Percentiles rank a stretch among this genome's conserved stretches.
Conservation (phyloP, 2,888 invertebrate genomes). For the Eudasyphora cyanicolor region DNA sequence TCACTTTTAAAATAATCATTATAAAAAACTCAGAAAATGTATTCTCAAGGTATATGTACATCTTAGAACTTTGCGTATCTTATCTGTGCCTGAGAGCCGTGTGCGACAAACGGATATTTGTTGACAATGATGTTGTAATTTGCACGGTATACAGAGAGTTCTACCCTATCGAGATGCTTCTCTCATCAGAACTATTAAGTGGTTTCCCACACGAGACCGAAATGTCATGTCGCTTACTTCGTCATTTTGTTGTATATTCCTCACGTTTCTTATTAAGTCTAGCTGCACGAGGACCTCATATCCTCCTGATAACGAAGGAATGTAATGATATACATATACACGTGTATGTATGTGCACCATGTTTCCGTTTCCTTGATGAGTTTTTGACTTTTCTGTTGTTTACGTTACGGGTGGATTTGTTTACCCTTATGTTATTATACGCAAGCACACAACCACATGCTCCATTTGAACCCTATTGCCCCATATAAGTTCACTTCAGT, state of each 20-base stretch:
- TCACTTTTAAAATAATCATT: too few relatives aligned
- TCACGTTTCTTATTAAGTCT: conserved; percentile 51
- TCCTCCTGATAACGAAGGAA: conserved; percentile 8
- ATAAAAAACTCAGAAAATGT: too few relatives aligned
- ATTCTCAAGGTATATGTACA: too few relatives aligned
- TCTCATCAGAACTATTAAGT: conserved; percentile 28
- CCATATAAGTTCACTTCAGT: background rate
- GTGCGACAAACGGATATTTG: conserved; percentile 53
- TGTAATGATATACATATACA: background rate
- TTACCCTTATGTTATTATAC: conserved; percentile 3
- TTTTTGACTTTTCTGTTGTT: conserved; percentile 49
- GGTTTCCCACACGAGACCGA: background rate
- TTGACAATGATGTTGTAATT: conserved; percentile 54
- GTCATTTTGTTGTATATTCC: background rate
- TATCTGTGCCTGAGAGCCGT: conserved; percentile 8
- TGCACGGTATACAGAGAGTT: conserved; percentile 11
- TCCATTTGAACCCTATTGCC: background rate
- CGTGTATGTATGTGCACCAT: conserved; percentile 8
- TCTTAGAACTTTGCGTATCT: too few relatives aligned
- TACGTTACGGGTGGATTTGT: conserved; percentile 21
- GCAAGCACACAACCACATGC: background rate
- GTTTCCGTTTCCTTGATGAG: conserved; percentile 61
- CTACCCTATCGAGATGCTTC: background rate
- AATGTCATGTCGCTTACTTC: background rate
- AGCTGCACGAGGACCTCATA: conserved; percentile 12